Evolutionary conservation across 1,140 invertebrate genomes (phyloP).

Genomic region (Drosophila equinoxialis): DNA sequence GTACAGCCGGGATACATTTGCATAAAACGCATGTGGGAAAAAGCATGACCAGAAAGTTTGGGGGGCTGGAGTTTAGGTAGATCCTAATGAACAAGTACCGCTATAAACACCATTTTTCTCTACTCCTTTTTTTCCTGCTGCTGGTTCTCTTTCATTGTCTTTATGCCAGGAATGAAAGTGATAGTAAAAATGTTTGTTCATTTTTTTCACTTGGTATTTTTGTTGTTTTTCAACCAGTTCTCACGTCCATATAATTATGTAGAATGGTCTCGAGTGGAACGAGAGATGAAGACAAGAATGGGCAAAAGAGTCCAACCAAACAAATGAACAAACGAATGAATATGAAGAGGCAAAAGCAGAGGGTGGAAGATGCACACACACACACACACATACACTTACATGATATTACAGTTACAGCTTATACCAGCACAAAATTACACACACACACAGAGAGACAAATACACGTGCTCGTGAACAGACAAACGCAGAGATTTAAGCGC

Average conservation of each 20-base stretch:
- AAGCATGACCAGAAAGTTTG: background rate
- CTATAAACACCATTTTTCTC: slow-evolving; percentile 52
- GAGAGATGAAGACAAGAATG: slow-evolving; percentile 9
- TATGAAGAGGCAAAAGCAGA: slow-evolving; percentile 13
- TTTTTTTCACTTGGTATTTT: background rate
- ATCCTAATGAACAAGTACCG: slow-evolving; percentile 54
- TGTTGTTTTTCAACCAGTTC: slow-evolving; percentile 33
- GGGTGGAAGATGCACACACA: background rate
- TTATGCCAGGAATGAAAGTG: slow-evolving; percentile 50
- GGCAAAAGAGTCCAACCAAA: slow-evolving; percentile 35
- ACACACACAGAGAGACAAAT: slow-evolving; percentile 3
- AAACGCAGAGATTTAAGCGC: slow-evolving; percentile 57
- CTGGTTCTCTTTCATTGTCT: background rate
- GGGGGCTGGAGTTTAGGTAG: slow-evolving; percentile 7
- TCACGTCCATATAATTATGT: slow-evolving; percentile 53
- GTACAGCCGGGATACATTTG: slow-evolving; percentile 50
- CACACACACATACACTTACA: slow-evolving; percentile 18
- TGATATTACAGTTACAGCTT: slow-evolving; percentile 6
- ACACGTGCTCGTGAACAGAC: slow-evolving; percentile 39
- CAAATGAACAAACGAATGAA: slow-evolving; percentile 39
- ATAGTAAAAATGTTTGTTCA: slow-evolving; percentile 59
- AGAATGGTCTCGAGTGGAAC: slow-evolving; percentile 28
- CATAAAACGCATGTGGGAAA: slow-evolving; percentile 33
- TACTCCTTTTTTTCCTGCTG: background rate
- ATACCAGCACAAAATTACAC: slow-evolving; percentile 16